phyloP scores from a whole-genome alignment of 2,797 vertebrate genomes.

The Hydrophis major region DNA sequence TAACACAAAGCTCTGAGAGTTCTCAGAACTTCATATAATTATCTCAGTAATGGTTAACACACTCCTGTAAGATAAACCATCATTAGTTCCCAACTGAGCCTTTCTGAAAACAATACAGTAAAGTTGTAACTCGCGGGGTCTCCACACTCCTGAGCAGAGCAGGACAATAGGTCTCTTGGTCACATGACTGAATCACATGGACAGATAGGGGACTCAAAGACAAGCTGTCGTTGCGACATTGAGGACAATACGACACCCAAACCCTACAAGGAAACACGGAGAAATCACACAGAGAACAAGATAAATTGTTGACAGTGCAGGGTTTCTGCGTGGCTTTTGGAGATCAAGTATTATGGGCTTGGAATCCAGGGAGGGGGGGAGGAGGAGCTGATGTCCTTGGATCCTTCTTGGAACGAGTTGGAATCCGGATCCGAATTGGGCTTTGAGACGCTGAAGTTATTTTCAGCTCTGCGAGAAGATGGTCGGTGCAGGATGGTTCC shows the following conservation, averaged over 20 bases:
- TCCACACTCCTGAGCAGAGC: background rate
- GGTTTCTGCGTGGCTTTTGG: background rate
- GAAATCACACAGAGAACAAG: background rate
- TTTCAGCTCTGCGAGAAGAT: background rate
- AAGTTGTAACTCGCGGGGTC: background rate
- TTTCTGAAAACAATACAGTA: background rate
- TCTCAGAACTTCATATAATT: background rate
- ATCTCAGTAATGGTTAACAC: background rate
- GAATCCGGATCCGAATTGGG: background rate
- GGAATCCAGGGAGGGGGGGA: background rate
- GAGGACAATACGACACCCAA: background rate
- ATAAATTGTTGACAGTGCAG: fast-evolving
- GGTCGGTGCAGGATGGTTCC: background rate
- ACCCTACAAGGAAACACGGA: background rate
- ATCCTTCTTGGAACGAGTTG: background rate
- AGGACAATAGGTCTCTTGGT: background rate
- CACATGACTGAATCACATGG: background rate
- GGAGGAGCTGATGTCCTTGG: background rate
- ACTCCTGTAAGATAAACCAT: background rate
- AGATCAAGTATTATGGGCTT: background rate
- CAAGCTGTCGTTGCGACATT: background rate
- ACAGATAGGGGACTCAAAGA: slow-evolving; percentile 3
- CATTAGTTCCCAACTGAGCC: background rate
- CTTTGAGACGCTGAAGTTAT: background rate
- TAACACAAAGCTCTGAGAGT: background rate